A percentile compares a stretch with the other conserved stretches of the same genome.
Conservation (phyloP, 2,888 invertebrate genomes). For the Alsophila aescularia region DNA sequence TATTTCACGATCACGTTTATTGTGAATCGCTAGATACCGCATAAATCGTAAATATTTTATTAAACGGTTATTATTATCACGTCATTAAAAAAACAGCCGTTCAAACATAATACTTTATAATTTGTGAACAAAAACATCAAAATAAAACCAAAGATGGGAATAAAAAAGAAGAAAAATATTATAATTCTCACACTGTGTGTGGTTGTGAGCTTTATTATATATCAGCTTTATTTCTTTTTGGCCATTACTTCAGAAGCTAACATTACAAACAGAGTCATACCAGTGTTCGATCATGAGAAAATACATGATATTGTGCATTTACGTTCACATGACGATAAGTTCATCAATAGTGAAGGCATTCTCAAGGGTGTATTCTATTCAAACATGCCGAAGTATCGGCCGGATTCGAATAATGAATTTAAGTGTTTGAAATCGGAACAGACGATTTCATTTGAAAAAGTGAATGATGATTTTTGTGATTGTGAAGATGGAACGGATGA, state of each 20-base stretch:
- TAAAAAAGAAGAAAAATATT: conserved; percentile 75
- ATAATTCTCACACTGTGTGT: conserved; percentile 64
- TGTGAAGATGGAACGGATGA: conserved; percentile 91
- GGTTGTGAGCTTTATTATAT: conserved; percentile 67
- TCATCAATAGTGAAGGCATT: conserved; percentile 69
- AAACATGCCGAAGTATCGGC: conserved; percentile 67
- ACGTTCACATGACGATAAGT: conserved; percentile 67
- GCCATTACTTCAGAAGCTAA: conserved; percentile 63
- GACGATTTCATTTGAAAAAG: conserved; percentile 62
- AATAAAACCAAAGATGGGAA: conserved; percentile 44
- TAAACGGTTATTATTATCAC: no score
- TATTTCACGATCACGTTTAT: no score
- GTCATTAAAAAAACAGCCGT: no score
- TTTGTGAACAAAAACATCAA: no score
- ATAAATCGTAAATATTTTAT: no score
- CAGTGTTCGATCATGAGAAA: conserved; percentile 56
- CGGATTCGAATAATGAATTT: conserved; percentile 66
- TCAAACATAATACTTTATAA: no score
- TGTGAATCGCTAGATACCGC: no score
- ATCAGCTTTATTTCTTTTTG: conserved; percentile 75
- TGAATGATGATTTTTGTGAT: conserved; percentile 95
- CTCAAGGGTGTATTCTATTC: conserved; percentile 69
- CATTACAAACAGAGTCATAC: conserved; percentile 52
- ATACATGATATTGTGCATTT: conserved; percentile 54
- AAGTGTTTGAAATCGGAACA: conserved; percentile 70